Evolutionary conservation across 1,140 invertebrate species (phyloP), one percentile per base, ranked within the genome.

Genomic region (Nebria ingens): DNA sequence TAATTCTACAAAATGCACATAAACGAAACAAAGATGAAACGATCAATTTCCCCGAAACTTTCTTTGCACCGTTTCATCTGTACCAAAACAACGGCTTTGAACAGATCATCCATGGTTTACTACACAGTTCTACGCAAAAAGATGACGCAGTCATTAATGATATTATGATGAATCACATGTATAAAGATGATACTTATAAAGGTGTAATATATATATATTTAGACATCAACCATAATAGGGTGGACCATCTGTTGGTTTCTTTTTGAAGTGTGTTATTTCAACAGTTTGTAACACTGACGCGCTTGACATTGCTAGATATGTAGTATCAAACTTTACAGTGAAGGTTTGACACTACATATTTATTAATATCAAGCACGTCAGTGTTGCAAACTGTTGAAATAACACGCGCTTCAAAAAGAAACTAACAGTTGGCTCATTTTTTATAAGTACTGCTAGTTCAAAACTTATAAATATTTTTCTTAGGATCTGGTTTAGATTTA

Each of bases 401-500:
- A n/a, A n/a, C n/a, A n/a, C n/a, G n/a, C n/a, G n/a, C n/a, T n/a
- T n/a, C n/a, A n/a, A n/a, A n/a, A n/a, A n/a, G n/a, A n/a, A n/a
- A n/a, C n/a, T n/a, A n/a, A n/a, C n/a, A n/a, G n/a, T n/a, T n/a
- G n/a, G n/a, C n/a, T n/a, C n/a, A n/a, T n/a, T n/a, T 51, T 21
- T 1, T 29, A 20, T 34, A 4, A 34, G 53, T 53, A 55, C 23
- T 12, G 19, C 23, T 21, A 6, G 50, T 11, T 9, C 9, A 2
- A 25, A 38, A 34, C n/a, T 50, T 56, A 21, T 13, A 20, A 19
- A 12, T 21, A 17, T 25, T 29, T 53, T 45, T 17, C 15, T 45
- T 17, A 45, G 50, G 50, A 66, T 58, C 61, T 71, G 64, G 64
- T 68, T 68, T 84, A 54, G 68, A 70, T 58, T 57, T 67, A 17